Conservation (phyloP, 2,113 vertebrate genomes). For the Empidonax alnorum region DNA sequence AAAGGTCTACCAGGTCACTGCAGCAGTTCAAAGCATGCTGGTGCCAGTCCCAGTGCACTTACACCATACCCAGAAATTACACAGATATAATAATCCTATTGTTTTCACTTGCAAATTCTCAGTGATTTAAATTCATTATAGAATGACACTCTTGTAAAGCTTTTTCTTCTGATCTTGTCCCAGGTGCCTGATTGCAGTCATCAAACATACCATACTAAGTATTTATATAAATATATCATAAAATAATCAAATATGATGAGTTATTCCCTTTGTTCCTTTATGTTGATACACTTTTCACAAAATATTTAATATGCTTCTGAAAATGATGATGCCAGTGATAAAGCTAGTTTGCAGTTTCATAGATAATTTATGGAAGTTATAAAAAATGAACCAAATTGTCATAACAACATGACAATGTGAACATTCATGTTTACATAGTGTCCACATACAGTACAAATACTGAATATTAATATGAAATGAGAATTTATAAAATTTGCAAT, state of each 20-base stretch:
- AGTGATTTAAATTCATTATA: constrained; percentile 32
- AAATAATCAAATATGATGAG: constrained; percentile 72
- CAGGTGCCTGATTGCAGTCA: constrained; percentile 56
- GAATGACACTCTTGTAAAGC: neutral
- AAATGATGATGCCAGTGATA: constrained; percentile 78
- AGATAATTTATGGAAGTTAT: constrained; percentile 80
- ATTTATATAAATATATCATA: constrained; percentile 78
- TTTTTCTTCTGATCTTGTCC: constrained; percentile 43
- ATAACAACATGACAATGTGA: constrained; percentile 83
- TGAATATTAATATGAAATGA: constrained; percentile 78
- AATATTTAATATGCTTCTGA: constrained; percentile 80
- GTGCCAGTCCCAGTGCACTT: neutral
- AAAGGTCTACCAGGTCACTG: constrained; percentile 34
- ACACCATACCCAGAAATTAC: neutral
- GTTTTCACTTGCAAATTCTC: constrained; percentile 15
- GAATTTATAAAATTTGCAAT: constrained; percentile 69
- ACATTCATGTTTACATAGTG: constrained; percentile 77
- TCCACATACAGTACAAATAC: constrained; percentile 79
- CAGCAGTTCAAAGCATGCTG: neutral
- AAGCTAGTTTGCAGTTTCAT: constrained; percentile 79
- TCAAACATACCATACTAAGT: constrained; percentile 64
- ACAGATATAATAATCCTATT: constrained; percentile 5
- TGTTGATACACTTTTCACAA: constrained; percentile 71
- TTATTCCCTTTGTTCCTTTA: constrained; percentile 73
- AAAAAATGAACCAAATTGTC: constrained; percentile 80